Base-by-base conservation (phyloP, 64 coral and sea anemone genomes). In the Pocillopora verrucosa region DNA sequence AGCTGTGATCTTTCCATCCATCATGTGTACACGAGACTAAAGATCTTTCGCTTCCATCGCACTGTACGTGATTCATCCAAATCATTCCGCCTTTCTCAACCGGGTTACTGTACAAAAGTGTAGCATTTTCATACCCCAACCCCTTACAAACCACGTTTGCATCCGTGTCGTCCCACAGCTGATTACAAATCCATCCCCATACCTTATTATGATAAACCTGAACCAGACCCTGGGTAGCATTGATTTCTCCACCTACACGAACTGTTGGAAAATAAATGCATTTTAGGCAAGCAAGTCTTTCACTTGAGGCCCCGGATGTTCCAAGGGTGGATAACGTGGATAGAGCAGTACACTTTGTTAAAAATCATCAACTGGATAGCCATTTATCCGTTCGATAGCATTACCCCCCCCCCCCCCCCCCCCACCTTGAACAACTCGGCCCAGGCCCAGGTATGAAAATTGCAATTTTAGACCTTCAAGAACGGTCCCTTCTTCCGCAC, bases 121-220 rank as follows among this genome's bases (percentile, higher is more conserved):
- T 30, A 2, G 77, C 12, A 2, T n/a, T 63, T 38, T 34, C 38
- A 38, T 68, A 85, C 11, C 61, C 82, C 67, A 85, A 24, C 61
- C 67, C 34, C 37, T 34, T 38, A 25, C 82, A 85, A 34, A 85
- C 82, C 34, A 85, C 82, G 20, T 85, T 45, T 20, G 82, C 61
- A 25, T 85, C 62, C 2, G 20, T 30, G 24, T 72, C 20, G 61
- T 63, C 61, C 61, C 61, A 63, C 61, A 38, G 22, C 36, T 85
- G 58, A 85, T 36, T 14, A 57, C 82, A 85, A 11, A 69, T 34
- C 82, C 61, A 38, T 9, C 61, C 82, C 82, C 82, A 85, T 16
- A 13, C 57, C 1, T 34, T 24, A 6, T 85, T 69, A 45, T 30
- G n/a, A 22, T 85, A 85, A 67, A 85, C n/a, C 41, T 85, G 61